Evolutionary conservation across 2,888 invertebrate species (phyloP), one percentile per base, ranked within the genome.

Genomic region (Parascotia fuliginaria): DNA sequence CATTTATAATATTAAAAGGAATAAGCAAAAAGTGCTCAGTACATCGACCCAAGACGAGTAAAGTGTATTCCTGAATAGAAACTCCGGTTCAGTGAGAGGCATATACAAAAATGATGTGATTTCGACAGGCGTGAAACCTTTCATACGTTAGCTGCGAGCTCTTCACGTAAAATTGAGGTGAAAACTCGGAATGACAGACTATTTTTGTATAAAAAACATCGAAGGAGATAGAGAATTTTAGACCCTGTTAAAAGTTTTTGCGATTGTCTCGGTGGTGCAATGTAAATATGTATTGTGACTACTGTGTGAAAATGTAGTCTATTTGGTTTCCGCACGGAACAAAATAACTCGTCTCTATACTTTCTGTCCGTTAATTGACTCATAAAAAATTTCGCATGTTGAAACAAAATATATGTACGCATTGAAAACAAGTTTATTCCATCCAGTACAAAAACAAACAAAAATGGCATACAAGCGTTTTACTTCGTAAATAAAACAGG

Each of bases 61-160:
- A 47, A 58, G 43, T 33, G 51, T 54, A 47, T 46, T n/a, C n/a
- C n/a, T 52, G 61, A 66, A 66, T 61, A 53, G 47, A 42, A 57
- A 49, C 55, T 65, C 50, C 48, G 65, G 50, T 55, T 57, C 45
- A 47, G 42, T 55, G 46, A 39, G 47, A 52, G 49, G 58, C 31
- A 50, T 54, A 59, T 48, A 52, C 51, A 53, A 53, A n/a, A 66
- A 65, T 59, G 55, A 65, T 60, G 60, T 60, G 67, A 68, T 67
- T 62, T 60, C 51, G 52, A 52, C 31, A 43, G 52, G 59, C 56
- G 54, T 49, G 59, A 59, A 61, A 65, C 58, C 64, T 61, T 57
- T 51, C 59, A 50, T 67, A 52, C 56, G 54, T 60, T 67, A 56
- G 54, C 63, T 56, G 55, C 55, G 49, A 53, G 55, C 57, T 54